phyloP scores from a whole-genome alignment of 2,113 vertebrate species.

The Sterna hirundo region DNA sequence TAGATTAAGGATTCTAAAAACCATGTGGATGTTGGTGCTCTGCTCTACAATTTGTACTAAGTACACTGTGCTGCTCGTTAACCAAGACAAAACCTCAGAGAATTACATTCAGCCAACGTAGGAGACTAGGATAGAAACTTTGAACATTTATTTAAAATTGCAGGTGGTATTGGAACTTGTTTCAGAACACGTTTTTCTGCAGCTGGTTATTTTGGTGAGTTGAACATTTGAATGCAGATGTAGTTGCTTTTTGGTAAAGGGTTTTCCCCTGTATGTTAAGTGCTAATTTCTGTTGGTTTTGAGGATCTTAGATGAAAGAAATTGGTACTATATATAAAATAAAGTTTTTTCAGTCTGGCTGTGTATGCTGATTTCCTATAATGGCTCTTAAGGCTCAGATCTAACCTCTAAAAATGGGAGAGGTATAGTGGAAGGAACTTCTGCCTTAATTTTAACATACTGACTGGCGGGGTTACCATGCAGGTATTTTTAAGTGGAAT shows the following conservation, averaged over 20 bases:
- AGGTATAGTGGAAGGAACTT: neutral
- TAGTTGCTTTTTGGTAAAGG: neutral
- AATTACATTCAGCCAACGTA: neutral
- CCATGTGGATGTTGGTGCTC: accelerated
- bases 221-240: neutral
- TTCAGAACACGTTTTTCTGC: neutral
- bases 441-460: neutral
- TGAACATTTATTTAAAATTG: neutral
- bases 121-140: neutral
- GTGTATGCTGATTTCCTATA: neutral
- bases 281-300: neutral
- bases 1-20: neutral
- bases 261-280: neutral
- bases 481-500: neutral
- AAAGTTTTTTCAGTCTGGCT: neutral
- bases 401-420: neutral
- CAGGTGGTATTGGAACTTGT: neutral
- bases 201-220: neutral
- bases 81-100: neutral
- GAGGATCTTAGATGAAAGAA: neutral
- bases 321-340: neutral
- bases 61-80: accelerated
- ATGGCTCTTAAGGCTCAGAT: neutral
- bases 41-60: neutral
- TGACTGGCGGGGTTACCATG: neutral